Evolutionary conservation across 2,113 vertebrate genomes (phyloP).

Genomic region (Rousettus leschenaultii): DNA sequence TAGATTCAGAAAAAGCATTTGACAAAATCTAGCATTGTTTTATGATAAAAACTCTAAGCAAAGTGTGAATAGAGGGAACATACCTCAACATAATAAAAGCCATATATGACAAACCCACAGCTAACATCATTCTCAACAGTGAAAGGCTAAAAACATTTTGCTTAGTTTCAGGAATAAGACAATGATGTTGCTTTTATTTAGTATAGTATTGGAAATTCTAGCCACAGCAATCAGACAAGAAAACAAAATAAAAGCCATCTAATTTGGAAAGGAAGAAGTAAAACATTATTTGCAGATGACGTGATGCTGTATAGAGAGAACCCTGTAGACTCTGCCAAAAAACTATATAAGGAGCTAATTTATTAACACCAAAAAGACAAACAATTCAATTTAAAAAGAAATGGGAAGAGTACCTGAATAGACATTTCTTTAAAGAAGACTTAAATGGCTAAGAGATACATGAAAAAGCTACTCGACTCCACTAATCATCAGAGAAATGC

Average conservation of each 20-base stretch:
- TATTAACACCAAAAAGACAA: not conserved
- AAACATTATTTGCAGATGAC: not conserved
- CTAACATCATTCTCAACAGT: not conserved
- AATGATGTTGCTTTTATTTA: not conserved
- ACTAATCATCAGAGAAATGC: not conserved
- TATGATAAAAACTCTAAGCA: not conserved
- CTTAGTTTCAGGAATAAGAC: not conserved
- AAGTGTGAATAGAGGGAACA: not conserved
- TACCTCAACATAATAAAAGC: not conserved
- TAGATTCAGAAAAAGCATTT: not conserved
- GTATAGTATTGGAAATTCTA: not conserved
- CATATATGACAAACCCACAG: not conserved
- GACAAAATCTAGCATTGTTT: not conserved
- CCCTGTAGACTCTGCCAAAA: not conserved
- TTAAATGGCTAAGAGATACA: not conserved
- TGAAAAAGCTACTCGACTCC: not conserved
- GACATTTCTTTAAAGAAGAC: not conserved
- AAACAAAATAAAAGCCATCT: not conserved
- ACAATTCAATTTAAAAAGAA: not conserved
- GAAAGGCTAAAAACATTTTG: not conserved
- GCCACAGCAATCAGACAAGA: not conserved
- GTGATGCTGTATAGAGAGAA: not conserved
- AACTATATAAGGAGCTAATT: not conserved
- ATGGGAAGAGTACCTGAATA: not conserved
- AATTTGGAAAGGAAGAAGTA: not conserved